Base-by-base conservation (phyloP, 2,113 vertebrate species). In the Corydoras maculifer region DNA sequence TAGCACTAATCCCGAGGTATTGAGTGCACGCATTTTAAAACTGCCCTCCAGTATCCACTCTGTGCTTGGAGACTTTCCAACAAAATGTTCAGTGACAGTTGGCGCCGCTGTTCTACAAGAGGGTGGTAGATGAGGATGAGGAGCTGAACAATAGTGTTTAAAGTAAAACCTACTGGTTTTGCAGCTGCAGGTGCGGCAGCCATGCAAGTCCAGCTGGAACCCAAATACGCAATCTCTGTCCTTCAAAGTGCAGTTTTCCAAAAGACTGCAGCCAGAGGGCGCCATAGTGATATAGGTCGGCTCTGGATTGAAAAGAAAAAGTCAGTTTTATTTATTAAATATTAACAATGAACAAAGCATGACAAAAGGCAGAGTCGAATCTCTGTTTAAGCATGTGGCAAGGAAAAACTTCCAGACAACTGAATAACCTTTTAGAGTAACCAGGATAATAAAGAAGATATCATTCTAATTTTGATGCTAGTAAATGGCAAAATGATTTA, bases 221-320 rank as follows among this genome's bases (percentile, higher is more conserved):
- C 90, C 92, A 49, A 90, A 91, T 66, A 81, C 63, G 63, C 93
- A 95, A 72, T 92, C 91, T 77, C 84, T 89, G 69, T 93, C 93
- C 0, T 80, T 86, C 79, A 94, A 85, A 5, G 87, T 89, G 82
- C 93, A 95, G 85, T 93, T 93, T 68, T 87, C 78, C 65, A 91
- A 73, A 65, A 76, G 77, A 72, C 87, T 86, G 73, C 93, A 95
- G 3, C 82, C 87, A 70, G 93, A 91, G 0, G 93, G 93, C 74
- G 89, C 90, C 82, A 95, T 91, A 58, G 93, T 94, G 82, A 95
- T 94, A 72, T 93, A 94, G 1, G 91, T 92, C 73, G 93, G 93
- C 76, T 94, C 93, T 92, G 77, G 77, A 72, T 25, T 25, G 13
- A 62, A 77, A 77, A 68, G 67, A 64, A 8, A 64, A 13, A 51